Evolutionary conservation across 2,888 invertebrate genomes (phyloP), one percentile per base, ranked within the genome.

Genomic region (Caenorhabditis sinica): DNA sequence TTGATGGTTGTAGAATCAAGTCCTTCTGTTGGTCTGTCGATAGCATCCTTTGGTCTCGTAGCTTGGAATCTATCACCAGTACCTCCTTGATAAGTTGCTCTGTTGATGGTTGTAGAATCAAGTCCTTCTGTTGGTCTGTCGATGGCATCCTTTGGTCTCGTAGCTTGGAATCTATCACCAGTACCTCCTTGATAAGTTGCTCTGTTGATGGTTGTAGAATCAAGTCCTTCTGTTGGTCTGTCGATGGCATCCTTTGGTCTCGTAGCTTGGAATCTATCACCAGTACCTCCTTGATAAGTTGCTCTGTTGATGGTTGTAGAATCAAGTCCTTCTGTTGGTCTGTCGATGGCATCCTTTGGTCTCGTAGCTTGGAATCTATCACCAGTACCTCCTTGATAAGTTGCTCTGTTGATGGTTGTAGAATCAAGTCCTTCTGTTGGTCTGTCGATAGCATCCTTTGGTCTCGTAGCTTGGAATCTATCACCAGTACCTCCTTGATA

Each of bases 341-440:
- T 15, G 33, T 61, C 73, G 20, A 73, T 60, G 15, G 28, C 33
- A 61, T 49, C 60, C n/a, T 73, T 73, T 13, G 73, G 73, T 33
- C 73, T 43, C 5, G 73, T 11, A 17, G 74, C 51, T 33, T 45
- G 49, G 51, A 36, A 74, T 65, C 74, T 74, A 2, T 74, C 74
- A n/a, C 65, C 74, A 65, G 63, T 53, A 1, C 74, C 74, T 33
- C 74, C 74, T 74, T 74, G 74, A 74, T 74, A 74, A 13, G 74
- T 74, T 0, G 40, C 25, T 40, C 74, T 9, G n/a, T 74, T 74
- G 74, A 74, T 74, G 6, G 74, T 74, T 8, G 45, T 63, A 1
- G 65, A 63, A n/a, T 74, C 74, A 0, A 74, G n/a, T 15, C 65
- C 33, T 36, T 74, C 74, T 36, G 33, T 74, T 17, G 74, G 58